Evolutionary conservation across 2,797 vertebrate species (phyloP), one percentile per base, ranked within the genome.

Genomic region (Diceros bicornis): DNA sequence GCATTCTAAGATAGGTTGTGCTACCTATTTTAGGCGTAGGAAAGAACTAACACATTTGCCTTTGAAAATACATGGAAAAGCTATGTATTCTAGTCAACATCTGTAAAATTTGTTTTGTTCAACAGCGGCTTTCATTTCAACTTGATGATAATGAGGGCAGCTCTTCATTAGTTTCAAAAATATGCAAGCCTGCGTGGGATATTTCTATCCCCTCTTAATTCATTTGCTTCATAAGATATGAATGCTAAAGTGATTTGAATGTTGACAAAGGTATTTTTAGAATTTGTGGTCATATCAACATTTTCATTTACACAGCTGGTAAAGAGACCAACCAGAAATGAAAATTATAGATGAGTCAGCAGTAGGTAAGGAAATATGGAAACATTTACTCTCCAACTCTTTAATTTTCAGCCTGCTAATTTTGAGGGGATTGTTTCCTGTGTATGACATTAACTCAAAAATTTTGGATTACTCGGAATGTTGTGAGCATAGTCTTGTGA

Each of bases 401-500:
- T 84, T 62, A 89, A 66, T 89, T 89, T 96, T 75, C 62, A 75
- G 21, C 52, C 7, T 93, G 29, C 16, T 94, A 94, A 91, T 88
- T 94, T 96, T 94, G 64, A 92, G 68, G 34, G 75, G 29, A 93
- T 89, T 97, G 78, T 96, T 96, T 97, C 14, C 2, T 86, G 82
- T 81, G 11, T 85, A 85, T 92, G 37, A 64, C 6, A 89, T 97
- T 29, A 64, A 23, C 72, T 95, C 9, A 95, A 89, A 90, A 87
- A 44, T 8, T 32, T 94, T 81, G 14, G 25, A 64, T 86, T 41
- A 69, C 37, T 74, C 86, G 66, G 32, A 64, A 89, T 20, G 0
- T 81, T 78, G 5, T 89, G 78, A 96, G 32, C 32, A 74, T 74
- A 93, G 55, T 96, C 84, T 93, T 96, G 25, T 91, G 34, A 96